Percentiles rank a stretch among this genome's conserved stretches.
phyloP scores from a whole-genome alignment of 2,113 vertebrate genomes.

The Scortum barcoo region DNA sequence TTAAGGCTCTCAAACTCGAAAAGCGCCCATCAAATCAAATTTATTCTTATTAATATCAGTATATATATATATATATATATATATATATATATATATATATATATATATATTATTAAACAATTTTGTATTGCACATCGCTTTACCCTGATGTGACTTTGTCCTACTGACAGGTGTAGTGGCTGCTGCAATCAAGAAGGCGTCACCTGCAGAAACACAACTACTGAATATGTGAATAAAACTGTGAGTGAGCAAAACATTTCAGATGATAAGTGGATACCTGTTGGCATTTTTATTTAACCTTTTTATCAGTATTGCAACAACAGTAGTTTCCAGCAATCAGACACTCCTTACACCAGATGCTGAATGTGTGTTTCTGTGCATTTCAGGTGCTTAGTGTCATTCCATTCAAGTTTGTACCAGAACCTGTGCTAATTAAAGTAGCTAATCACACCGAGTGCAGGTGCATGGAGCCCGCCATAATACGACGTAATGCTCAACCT shows the following conservation, averaged over 20 bases:
- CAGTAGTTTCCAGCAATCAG: neutral
- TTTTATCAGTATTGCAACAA: neutral
- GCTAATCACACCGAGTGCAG: slow-evolving; percentile 95
- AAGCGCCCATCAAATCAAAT: neutral
- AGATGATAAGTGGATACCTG: neutral
- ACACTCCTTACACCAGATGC: neutral
- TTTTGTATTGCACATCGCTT: neutral
- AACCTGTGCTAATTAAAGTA: slow-evolving; percentile 92
- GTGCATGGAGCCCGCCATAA: slow-evolving; percentile 87
- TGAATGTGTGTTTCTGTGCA: slow-evolving; percentile 10
- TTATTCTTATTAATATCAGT: neutral
- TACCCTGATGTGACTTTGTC: slow-evolving; percentile 1
- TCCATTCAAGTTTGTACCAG: slow-evolving; percentile 92
- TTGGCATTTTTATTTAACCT: neutral
- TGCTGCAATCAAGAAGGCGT: slow-evolving; percentile 96
- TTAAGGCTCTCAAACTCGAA: too few species aligned
- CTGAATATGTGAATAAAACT: slow-evolving; percentile 93
- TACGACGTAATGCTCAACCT: slow-evolving; percentile 80
- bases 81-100: too few species aligned
- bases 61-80: too few species aligned
- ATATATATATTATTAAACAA: too few species aligned
- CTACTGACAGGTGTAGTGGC: slow-evolving; percentile 89
- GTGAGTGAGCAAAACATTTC: slow-evolving; percentile 79
- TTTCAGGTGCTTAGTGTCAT: slow-evolving; percentile 92
- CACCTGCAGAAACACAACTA: slow-evolving; percentile 91